Base-by-base conservation (phyloP, 2,888 invertebrate species). In the Chaetogeoica ovagalla region DNA sequence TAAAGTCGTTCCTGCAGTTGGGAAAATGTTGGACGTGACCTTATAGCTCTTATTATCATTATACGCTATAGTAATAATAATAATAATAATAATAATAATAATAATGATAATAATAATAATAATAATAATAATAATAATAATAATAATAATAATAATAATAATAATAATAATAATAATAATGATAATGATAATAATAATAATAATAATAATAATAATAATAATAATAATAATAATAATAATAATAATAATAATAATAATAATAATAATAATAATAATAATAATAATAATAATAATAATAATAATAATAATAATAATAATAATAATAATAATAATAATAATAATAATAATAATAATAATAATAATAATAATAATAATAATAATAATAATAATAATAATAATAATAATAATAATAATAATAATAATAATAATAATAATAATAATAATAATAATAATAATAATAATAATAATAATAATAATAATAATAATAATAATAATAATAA, bases 21-120 rank as follows among this genome's bases (percentile, higher is more conserved):
- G 69, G 70, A 77, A 77, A 62, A 77, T 37, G 30, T 21, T 57
- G 55, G 77, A 30, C 30, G 52, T 70, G 77, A 77, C 77, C 69
- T 77, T 30, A 30, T 70, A 77, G 69, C 60, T 70, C 62, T 70
- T 55, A 52, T 52, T 70, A 70, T 70, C 39, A 15, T 37, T 66
- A 8, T 66, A n/a, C 11, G 48, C 8, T 73, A 73, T 63, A 63
- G 11, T 48, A 52, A 73, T 63, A n/a, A n/a, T n/a, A n/a, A n/a
- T n/a, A n/a, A n/a, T n/a, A n/a, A 30, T 30, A 30, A 30, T 30
- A 30, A 30, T 30, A 30, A 30, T 30, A 30, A 30, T 39, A 65
- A n/a, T n/a, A n/a, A n/a, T n/a, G n/a, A 74, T n/a, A n/a, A 30
- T 30, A 30, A 30, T 30, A 30, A 30, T 30, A 30, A 30, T 30